These are phyloP conservation scores for Drosophila nigricruria DNA, from an alignment of 2,888 invertebrate genomes.

Conservation along the genomic window DNA sequence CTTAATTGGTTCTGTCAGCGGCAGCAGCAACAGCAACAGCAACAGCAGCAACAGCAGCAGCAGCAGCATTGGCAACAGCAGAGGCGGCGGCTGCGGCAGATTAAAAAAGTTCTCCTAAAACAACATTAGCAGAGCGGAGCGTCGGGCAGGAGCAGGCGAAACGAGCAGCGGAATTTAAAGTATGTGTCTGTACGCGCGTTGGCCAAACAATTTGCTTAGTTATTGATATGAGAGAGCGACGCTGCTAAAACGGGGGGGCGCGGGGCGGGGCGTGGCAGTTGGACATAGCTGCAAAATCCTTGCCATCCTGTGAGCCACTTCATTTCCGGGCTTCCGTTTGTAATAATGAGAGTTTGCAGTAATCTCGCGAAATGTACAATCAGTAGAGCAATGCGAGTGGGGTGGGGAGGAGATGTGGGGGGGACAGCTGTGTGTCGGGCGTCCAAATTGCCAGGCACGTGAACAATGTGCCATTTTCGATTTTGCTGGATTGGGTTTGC, in stretches of 20 bases:
- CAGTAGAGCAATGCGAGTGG: conserved; percentile 19
- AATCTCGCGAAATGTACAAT: conserved; percentile 78
- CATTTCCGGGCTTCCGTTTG: conserved; percentile 81
- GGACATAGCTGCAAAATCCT: conserved; percentile 27
- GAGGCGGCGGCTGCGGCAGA: conserved; percentile 60
- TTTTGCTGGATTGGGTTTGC: conserved; percentile 51
- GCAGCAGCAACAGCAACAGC: conserved; percentile 53
- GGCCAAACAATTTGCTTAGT: conserved; percentile 79
- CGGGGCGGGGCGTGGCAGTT: neutral
- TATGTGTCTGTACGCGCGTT: conserved; percentile 68
- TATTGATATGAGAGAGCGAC: conserved; percentile 68
- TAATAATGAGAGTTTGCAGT: conserved; percentile 79
- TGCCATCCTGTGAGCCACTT: conserved; percentile 70
- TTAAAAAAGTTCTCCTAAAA: conserved; percentile 80
- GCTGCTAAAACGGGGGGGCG: neutral
- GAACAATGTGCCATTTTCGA: conserved; percentile 75
- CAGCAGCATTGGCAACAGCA: too few relatives aligned
- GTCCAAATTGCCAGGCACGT: conserved; percentile 59
- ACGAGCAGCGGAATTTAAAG: conserved; percentile 68
- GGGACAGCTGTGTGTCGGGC: neutral
- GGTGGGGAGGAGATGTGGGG: neutral
- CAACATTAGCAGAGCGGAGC: conserved; percentile 68
- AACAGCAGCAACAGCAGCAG: conserved; percentile 18
- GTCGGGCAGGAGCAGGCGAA: conserved; percentile 24
- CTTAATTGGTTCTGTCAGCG: conserved; percentile 81